Conservation (phyloP, 2,888 invertebrate species). For the Sesamia inferens region DNA sequence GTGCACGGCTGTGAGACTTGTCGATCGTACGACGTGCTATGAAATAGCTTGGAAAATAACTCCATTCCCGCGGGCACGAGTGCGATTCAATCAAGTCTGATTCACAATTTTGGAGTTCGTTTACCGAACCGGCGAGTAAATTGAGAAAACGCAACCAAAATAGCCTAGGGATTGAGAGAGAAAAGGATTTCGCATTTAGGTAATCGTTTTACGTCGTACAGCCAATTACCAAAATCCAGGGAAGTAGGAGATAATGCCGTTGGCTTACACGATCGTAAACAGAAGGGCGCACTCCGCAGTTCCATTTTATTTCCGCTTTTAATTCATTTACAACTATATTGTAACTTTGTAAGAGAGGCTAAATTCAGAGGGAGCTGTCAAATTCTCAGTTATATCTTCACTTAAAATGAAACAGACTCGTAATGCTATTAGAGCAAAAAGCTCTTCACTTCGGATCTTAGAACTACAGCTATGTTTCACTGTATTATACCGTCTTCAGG, state of each 20-base stretch:
- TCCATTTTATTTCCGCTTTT: conserved; percentile 44
- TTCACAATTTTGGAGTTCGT: conserved; percentile 89
- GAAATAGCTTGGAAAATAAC: conserved; percentile 89
- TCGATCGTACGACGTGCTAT: conserved; percentile 78
- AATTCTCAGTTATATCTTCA: conserved; percentile 48
- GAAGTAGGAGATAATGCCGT: conserved; percentile 58
- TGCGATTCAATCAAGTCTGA: conserved; percentile 88
- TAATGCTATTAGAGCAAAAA: conserved; percentile 61
- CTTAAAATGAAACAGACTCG: conserved; percentile 54
- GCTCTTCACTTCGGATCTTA: conserved; percentile 60
- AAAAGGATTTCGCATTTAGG: conserved; percentile 70
- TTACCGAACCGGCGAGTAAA: conserved; percentile 82
- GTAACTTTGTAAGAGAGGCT: conserved; percentile 45
- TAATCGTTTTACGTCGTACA: conserved; percentile 74
- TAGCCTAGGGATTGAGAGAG: conserved; percentile 74
- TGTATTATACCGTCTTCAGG: conserved; percentile 47
- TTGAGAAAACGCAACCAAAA: conserved; percentile 79
- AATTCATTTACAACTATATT: conserved; percentile 57
- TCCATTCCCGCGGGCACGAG: conserved; percentile 85
- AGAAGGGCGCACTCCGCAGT: conserved; percentile 27
- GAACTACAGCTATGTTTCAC: conserved; percentile 51
- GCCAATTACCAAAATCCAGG: conserved; percentile 71
- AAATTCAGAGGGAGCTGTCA: conserved; percentile 51
- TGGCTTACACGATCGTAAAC: conserved; percentile 52
- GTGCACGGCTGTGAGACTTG: conserved; percentile 73